Conservation (phyloP, 35 echinoderm and acorn worm genomes). For the Hemicentrotus pulcherrimus region DNA sequence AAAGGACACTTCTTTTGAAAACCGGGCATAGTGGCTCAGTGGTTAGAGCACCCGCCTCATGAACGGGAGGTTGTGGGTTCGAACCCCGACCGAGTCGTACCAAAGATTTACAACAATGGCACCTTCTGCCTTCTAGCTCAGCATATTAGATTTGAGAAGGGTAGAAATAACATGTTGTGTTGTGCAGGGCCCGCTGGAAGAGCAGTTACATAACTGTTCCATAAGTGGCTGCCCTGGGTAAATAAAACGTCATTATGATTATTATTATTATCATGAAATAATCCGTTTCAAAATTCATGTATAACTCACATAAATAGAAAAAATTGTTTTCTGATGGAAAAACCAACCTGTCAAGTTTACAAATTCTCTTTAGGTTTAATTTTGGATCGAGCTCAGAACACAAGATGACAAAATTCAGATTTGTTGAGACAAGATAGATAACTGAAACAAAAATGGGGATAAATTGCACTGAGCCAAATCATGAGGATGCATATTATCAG, state of each 20-base stretch:
- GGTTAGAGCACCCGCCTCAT: no score
- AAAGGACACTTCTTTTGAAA: neutral
- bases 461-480: neutral
- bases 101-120: no score
- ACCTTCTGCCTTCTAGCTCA: no score
- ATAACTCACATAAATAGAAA: neutral
- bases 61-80: no score
- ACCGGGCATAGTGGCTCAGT: no score
- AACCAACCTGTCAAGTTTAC: neutral
- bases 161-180: no score
- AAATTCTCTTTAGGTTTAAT: neutral
- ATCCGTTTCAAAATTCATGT: neutral
- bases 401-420: neutral
- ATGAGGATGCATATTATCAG: neutral
- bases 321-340: neutral
- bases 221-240: no score
- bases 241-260: no score
- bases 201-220: no score
- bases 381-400: neutral
- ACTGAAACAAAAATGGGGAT: neutral
- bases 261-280: neutral
- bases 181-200: no score
- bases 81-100: no score
- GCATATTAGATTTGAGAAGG: no score
- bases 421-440: neutral